Base-by-base conservation (phyloP, 2,113 vertebrate genomes). In the Thomomys bottae region DNA sequence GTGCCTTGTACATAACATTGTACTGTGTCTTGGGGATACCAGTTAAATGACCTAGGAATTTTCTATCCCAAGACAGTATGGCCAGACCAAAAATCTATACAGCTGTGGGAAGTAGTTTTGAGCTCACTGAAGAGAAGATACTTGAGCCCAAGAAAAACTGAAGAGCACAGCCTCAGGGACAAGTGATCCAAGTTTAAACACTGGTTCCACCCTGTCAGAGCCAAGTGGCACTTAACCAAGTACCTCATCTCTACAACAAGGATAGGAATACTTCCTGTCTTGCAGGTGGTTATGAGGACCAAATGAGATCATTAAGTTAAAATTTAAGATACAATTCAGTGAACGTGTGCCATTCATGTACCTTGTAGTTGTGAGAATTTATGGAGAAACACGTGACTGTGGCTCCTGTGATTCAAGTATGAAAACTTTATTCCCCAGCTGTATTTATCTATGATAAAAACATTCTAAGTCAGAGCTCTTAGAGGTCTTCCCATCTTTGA, bases 381-480 rank as follows among this genome's bases (percentile, higher is more conserved):
- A 4, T n/a, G 38, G 59, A 24, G n/a, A 89, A 80, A 77, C 54
- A 71, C 17, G 0, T 7, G 20, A 54, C 45, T 61, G 2, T 59
- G 63, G 73, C 8, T 66, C 38, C n/a, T 61, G 3, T 36, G 75
- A 0, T 38, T 15, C 32, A 61, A 82, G 32, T n/a, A 34, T 26
- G 26, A 77, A 28, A 21, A 7, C 30, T 71, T 77, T 15, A 9
- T 8, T 14, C 26, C 20, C 67, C 11, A 75, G 4, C 73, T 83
- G 2, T 57, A 75, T 80, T 94, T 75, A 87, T 49, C 72, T 72
- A 4, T 68, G 64, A 64, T 71, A 71, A 88, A 88, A 36, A 32
- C n/a, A 14, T 92, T 75, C 36, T 79, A 7, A 54, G 59, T 91
- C 84, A 89, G n/a, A 32, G 34, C 10, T 89, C 64, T 73, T 63